Base-by-base conservation (phyloP, 1,140 invertebrate genomes). In the Neoseiulus cucumeris region DNA sequence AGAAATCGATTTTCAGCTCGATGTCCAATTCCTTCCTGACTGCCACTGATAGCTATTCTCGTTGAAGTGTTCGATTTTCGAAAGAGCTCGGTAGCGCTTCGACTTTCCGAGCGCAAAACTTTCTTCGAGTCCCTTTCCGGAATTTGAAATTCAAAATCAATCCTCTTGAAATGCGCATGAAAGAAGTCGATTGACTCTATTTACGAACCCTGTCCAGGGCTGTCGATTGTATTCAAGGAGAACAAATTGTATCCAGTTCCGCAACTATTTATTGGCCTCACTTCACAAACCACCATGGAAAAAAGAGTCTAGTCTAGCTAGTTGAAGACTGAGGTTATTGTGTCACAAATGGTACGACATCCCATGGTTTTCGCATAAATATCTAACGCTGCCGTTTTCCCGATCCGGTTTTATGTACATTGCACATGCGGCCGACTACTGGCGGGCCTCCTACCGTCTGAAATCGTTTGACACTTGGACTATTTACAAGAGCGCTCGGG, bases 401-500 rank as follows among this genome's bases (percentile, higher is more conserved):
- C 33, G 33, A 6, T 39, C 9, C 33, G 33, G 33, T 39, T 59
- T 29, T 59, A 59, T 59, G 33, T 59, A 59, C 51, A 59, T 59
- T 59, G 51, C 51, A 59, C 51, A 29, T 18, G 51, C 51, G 33
- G 25, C 33, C 25, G 33, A 59, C 25, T 59, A 4, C 22, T 59
- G 51, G 14, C 17, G 12, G 25, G 2, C 22, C 22, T 59, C 51
- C 14, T 33, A 17, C 33, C 51, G 22, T 59, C 51, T 59, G 51
- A 33, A n/a, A 12, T 59, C 25, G 25, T 59, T 59, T 59, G 51
- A 59, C 51, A 59, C 51, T 59, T 59, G 51, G 22, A 59, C 51
- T 59, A 59, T 59, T 59, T 59, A 59, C 51, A 59, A 59, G 25
- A 25, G 22, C 25, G 5, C 25, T 47, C 25, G 5, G 2, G 22